Base-by-base conservation (phyloP, 1,140 invertebrate genomes). In the Galleria mellonella region DNA sequence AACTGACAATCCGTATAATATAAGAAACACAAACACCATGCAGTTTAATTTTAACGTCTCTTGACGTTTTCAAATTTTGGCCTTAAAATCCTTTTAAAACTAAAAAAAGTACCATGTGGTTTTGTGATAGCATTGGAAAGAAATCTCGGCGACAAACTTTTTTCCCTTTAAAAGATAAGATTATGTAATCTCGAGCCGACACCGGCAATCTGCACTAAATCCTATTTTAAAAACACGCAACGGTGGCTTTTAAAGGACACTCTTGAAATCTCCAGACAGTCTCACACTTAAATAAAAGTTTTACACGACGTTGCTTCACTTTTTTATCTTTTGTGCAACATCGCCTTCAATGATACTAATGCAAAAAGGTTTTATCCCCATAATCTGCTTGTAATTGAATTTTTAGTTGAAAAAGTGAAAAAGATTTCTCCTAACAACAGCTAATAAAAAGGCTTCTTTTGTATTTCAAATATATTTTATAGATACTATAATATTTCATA, bases 201-300 rank as follows among this genome's bases (percentile, higher is more conserved):
- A 53, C 48, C 54, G 58, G 52, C 51, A 69, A 74, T 77, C 71
- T 78, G 60, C 54, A 66, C 60, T 52, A 70, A 73, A 85, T 85
- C 81, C 76, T 68, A 77, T 83, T 81, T 70, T 45, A 64, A 72
- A 68, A 78, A 67, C 72, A 85, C 72, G 82, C 77, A 73, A 76
- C 72, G 62, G 47, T 72, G 78, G 71, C 71, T 85, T 76, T 70
- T 63, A 75, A 72, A 78, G 67, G 49, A 45, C 39, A 55, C 65
- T 71, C 64, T 75, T 59, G 60, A 72, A 60, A 53, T 45, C 55
- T 55, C 55, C 43, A 67, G 53, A 61, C 60, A 70, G 72, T 76
- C 76, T 72, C 76, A 81, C 72, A 76, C 73, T 72, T 51, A 52
- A 41, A 77, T 58, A 70, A 74, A 71, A 67, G 65, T 62, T 68